A percentile compares a stretch with the other conserved stretches of the same genome.
These are phyloP conservation scores for Drymonia ruficornis DNA, from an alignment of 2,888 invertebrate species.

Conservation along the genomic window DNA sequence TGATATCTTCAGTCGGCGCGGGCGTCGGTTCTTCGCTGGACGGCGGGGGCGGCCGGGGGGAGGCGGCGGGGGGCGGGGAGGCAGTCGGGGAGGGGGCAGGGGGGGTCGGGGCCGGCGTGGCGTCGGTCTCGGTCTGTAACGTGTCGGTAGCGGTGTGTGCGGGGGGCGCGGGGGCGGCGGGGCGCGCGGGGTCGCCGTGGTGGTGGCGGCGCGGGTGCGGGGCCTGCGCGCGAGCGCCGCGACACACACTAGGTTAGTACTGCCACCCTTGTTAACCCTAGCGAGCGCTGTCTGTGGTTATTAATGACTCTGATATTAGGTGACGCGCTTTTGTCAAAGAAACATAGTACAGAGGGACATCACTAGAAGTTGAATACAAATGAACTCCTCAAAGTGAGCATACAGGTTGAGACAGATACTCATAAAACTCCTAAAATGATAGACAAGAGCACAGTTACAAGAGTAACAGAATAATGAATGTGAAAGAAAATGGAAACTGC, in stretches of 20 bases:
- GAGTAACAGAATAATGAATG: too few relatives aligned
- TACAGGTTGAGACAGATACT: too few relatives aligned
- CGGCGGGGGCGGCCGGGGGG: slow-evolving; percentile 41
- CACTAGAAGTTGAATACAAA: too few relatives aligned
- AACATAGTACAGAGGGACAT: too few relatives aligned
- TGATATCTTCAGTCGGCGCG: slow-evolving; percentile 54
- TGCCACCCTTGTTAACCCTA: slow-evolving; percentile 58
- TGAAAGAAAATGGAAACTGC: too few relatives aligned
- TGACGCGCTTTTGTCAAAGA: slow-evolving; percentile 5
- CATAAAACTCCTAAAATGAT: neutral
- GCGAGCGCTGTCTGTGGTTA: slow-evolving; percentile 68
- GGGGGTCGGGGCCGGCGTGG: slow-evolving; percentile 47
- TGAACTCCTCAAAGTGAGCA: too few relatives aligned
- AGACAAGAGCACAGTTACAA: neutral
- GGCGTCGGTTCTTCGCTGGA: slow-evolving; percentile 58
- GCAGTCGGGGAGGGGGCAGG: slow-evolving; percentile 27
- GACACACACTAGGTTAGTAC: slow-evolving; percentile 79
- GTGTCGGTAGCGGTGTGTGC: slow-evolving; percentile 73
- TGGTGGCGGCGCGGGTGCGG: slow-evolving; percentile 78
- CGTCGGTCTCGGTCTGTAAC: slow-evolving; percentile 75
- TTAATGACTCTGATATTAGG: slow-evolving; percentile 29
- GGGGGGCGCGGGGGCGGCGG: slow-evolving; percentile 21
- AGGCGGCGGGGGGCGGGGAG: slow-evolving; percentile 30
- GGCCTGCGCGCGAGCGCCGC: slow-evolving; percentile 71
- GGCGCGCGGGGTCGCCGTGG: slow-evolving; percentile 64